Conservation (phyloP, 2,888 invertebrate species). For the Rhingia rostrata region DNA sequence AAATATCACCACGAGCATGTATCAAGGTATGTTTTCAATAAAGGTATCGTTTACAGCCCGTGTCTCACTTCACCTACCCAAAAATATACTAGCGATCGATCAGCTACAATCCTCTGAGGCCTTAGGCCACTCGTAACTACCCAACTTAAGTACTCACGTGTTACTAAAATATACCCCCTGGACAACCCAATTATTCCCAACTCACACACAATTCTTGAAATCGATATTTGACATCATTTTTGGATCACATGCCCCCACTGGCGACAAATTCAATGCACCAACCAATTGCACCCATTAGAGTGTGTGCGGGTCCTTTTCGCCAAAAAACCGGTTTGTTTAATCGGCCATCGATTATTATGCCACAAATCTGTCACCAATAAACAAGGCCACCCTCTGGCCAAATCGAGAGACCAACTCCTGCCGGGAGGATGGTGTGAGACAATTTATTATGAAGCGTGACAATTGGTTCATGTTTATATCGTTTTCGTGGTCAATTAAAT, state of each 20-base stretch:
- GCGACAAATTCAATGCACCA: constrained; percentile 9
- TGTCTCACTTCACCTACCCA: too few relatives aligned
- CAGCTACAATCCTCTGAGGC: not conserved
- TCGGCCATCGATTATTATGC: constrained; percentile 52
- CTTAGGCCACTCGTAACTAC: not conserved
- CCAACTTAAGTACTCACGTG: not conserved
- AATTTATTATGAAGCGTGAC: constrained; percentile 60
- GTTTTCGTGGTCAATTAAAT: constrained; percentile 61
- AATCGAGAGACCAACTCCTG: not conserved
- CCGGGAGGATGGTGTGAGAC: not conserved
- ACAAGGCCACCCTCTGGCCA: constrained; percentile 26
- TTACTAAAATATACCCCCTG: not conserved
- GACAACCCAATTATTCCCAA: not conserved
- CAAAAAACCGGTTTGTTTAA: constrained; percentile 40
- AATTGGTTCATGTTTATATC: constrained; percentile 59
- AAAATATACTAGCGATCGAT: too few relatives aligned
- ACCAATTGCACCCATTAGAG: constrained; percentile 23
- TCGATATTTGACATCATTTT: not conserved
- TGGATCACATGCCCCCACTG: constrained; percentile 4
- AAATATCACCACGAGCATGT: too few relatives aligned
- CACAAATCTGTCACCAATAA: constrained; percentile 59
- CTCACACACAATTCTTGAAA: too few relatives aligned
- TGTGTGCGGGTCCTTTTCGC: constrained; percentile 5
- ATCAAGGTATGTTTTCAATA: too few relatives aligned
- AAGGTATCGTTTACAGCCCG: too few relatives aligned